A percentile compares a stretch with the other conserved stretches of the same genome.
Conservation (phyloP, 2,888 invertebrate genomes). For the Nomada ferruginata region DNA sequence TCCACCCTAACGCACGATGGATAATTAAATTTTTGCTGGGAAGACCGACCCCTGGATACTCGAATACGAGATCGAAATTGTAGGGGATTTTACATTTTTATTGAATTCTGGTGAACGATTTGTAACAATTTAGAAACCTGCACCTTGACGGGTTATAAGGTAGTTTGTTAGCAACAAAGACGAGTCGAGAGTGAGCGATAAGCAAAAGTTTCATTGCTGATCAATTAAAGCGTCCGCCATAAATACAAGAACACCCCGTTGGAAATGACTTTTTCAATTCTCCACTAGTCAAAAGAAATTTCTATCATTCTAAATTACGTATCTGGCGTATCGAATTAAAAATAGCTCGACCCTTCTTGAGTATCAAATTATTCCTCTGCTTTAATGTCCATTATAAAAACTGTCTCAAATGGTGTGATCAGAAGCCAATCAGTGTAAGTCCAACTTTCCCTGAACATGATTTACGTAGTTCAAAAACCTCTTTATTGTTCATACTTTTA, state of each 20-base stretch:
- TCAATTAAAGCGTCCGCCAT: neutral
- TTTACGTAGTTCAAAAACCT: too few relatives aligned
- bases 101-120: neutral
- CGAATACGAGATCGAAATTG: neutral
- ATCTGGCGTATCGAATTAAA: too few relatives aligned
- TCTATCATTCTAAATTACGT: neutral
- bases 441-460: too few relatives aligned
- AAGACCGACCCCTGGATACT: neutral
- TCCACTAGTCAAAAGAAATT: neutral
- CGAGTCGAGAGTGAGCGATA: neutral
- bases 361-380: too few relatives aligned
- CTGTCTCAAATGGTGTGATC: too few relatives aligned
- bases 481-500: too few relatives aligned
- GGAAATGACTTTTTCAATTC: neutral
- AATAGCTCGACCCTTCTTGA: too few relatives aligned
- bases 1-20: neutral
- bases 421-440: too few relatives aligned
- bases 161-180: neutral
- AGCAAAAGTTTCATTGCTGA: neutral
- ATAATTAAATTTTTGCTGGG: slow-evolving; percentile 16
- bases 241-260: neutral
- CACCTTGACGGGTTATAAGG: too few relatives aligned
- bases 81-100: neutral
- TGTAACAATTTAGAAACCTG: too few relatives aligned
- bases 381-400: too few relatives aligned